Conservation (phyloP, 2,113 vertebrate species). For the Ovibos moschatus region DNA sequence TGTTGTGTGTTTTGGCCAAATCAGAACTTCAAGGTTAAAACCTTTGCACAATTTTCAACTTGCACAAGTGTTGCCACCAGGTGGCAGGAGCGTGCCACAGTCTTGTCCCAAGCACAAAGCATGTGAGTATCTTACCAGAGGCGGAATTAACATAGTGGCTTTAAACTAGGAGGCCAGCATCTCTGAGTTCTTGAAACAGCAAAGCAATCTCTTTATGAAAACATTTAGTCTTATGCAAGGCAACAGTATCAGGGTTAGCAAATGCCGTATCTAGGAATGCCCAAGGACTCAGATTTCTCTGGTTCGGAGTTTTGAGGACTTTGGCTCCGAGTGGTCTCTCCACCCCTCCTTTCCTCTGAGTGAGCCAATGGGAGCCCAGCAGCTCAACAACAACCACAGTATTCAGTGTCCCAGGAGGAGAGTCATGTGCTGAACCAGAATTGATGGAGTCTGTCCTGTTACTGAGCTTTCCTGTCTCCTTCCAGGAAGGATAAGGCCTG, state of each 20-base stretch:
- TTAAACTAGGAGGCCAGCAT: neutral
- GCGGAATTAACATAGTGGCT: slow-evolving; percentile 9
- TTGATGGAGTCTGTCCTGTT: neutral
- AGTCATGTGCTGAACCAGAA: neutral
- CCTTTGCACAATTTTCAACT: neutral
- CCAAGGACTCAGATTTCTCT: neutral
- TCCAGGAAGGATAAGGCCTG: neutral
- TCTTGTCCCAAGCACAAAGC: slow-evolving; percentile 51
- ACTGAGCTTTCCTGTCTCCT: neutral
- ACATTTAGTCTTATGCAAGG: neutral
- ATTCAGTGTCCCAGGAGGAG: neutral
- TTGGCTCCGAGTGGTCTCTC: neutral
- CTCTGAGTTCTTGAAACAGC: neutral
- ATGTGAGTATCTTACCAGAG: neutral
- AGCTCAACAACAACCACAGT: neutral
- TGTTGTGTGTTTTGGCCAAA: neutral
- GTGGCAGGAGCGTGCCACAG: slow-evolving; percentile 67
- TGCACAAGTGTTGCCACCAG: slow-evolving; percentile 45
- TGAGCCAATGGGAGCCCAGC: neutral
- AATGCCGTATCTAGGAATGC: neutral
- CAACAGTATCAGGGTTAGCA: neutral
- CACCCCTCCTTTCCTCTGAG: neutral
- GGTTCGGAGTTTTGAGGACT: neutral
- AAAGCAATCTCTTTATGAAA: slow-evolving; percentile 11
- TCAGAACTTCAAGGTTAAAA: neutral